These are phyloP conservation scores for Heterochromis multidens DNA, from an alignment of 2,113 vertebrate genomes.

Conservation along the genomic window DNA sequence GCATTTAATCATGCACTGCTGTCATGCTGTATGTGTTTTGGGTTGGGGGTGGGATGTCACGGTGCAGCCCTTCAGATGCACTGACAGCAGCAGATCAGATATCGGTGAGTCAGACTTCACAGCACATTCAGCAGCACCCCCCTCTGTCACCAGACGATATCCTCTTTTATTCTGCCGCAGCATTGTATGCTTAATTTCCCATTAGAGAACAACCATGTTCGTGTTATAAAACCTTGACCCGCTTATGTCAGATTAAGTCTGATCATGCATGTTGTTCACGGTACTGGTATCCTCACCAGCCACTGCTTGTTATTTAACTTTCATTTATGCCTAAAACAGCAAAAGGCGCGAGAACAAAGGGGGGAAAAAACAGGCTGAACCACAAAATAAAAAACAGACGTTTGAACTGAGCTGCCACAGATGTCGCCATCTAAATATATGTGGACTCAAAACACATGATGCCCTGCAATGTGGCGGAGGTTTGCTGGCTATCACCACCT, in stretches of 20 bases:
- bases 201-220: constrained; percentile 16
- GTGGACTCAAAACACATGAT: neutral
- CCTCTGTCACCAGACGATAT: constrained; percentile 28
- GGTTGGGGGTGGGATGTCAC: neutral
- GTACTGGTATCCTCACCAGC: neutral
- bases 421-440: constrained; percentile 23
- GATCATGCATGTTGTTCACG: constrained; percentile 37
- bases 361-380: neutral
- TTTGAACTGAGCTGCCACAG: neutral
- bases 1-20: neutral
- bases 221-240: constrained; percentile 50
- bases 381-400: constrained; percentile 15
- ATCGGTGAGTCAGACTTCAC: constrained; percentile 59
- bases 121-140: constrained; percentile 26
- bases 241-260: constrained; percentile 56
- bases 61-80: constrained; percentile 29
- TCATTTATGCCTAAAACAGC: neutral
- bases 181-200: constrained; percentile 33
- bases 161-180: constrained; percentile 25
- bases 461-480: neutral
- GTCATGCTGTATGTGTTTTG: neutral
- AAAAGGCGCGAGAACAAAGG: neutral
- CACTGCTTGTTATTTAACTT: constrained; percentile 13
- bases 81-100: constrained; percentile 63
- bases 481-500: constrained; percentile 48